Conservation (phyloP, 2,888 invertebrate genomes). For the Mellilla xanthometata region DNA sequence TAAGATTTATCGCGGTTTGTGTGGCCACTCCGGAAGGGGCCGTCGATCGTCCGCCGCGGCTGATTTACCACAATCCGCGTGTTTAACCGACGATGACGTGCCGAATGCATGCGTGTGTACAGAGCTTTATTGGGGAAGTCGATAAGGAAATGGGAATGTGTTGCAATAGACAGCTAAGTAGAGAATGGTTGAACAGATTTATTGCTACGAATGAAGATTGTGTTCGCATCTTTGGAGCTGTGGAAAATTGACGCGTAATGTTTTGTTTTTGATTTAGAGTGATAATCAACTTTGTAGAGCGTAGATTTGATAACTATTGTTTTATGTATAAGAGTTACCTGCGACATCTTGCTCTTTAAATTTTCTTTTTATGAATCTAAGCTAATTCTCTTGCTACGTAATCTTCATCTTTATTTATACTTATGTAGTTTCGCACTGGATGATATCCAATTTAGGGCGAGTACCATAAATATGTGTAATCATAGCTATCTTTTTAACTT, state of each 20-base stretch:
- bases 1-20: conserved; percentile 9
- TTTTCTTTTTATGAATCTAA: too few species aligned
- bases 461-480: too few species aligned
- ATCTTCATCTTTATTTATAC: too few species aligned
- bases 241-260: neutral
- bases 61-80: conserved; percentile 34
- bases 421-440: too few species aligned
- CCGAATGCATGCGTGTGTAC: conserved; percentile 17
- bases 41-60: conserved; percentile 27
- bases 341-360: too few species aligned
- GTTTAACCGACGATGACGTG: conserved; percentile 33
- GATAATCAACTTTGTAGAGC: too few species aligned
- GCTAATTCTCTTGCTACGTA: too few species aligned
- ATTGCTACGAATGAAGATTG: neutral
- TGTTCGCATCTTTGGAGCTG: neutral
- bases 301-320: too few species aligned
- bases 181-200: neutral
- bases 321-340: too few species aligned
- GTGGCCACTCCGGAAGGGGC: conserved; percentile 25
- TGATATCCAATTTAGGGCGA: too few species aligned
- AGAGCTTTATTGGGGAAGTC: conserved; percentile 19
- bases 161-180: conserved; percentile 12
- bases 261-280: too few species aligned
- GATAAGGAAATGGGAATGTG: conserved; percentile 14
- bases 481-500: too few species aligned